Base-by-base conservation (phyloP, 2,888 invertebrate genomes). In the Drosophila neonasuta region DNA sequence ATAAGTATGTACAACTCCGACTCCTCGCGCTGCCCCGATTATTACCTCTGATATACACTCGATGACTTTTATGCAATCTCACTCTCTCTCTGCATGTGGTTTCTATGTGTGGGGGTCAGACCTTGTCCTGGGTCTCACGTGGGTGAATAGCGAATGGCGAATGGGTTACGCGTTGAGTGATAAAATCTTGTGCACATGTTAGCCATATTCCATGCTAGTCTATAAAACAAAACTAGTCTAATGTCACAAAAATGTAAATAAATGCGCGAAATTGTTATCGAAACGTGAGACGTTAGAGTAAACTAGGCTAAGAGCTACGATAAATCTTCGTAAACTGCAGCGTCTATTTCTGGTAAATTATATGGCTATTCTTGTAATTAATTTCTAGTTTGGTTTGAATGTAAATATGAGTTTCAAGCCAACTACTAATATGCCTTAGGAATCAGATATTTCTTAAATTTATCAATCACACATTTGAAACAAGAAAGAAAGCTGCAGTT, bases 21-120 rank as follows among this genome's bases (percentile, higher is more conserved):
- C 17, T 20, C 24, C 7, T 44, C 32, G 15, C 20, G 20, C 7
- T 5, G 7, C 2, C 20, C 29, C 30, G 10, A 36, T 73, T 62
- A 71, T 72, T 72, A 67, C 71, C 66, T 49, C 48, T 17, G 44
- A 44, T 30, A 50, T 61, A 11, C 11, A 46, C 42, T 42, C 52
- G 13, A 46, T 34, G 36, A n/a, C 51, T 34, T 46, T 61, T 48
- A 54, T 41, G 68, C n/a, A 56, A 42, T 29, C 24, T 24, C 24
- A 24, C 24, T 24, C 24, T 24, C n/a, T 11, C n/a, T 11, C 34
- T 11, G 4, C 11, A n/a, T n/a, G 36, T 36, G 11, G 34, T 34
- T 34, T 24, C 24, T 24, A 0, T 60, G 36, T n/a, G 34, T 41
- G 30, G 42, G 62, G 76, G 41, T 70, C 56, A 71, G n/a, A 56